Evolutionary conservation across 2,888 invertebrate species (phyloP), one percentile per base, ranked within the genome.

Genomic region (Anoplius nigerrimus): DNA sequence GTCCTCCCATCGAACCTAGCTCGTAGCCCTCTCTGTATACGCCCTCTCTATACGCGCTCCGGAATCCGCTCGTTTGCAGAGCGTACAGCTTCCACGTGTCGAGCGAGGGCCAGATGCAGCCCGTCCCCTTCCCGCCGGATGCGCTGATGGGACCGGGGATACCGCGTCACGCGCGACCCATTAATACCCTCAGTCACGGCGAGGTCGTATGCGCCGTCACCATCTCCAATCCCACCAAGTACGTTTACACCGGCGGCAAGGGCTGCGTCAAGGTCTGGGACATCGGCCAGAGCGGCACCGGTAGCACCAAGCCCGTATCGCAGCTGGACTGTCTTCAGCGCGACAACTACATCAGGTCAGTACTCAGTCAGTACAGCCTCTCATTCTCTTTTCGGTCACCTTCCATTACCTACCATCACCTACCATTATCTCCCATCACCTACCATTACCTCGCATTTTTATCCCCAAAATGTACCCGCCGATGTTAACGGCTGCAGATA

Each of bases 191-290:
- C 73, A 94, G 94, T 78, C 98, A 98, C 89, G 98, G 98, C 46
- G 98, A 98, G 89, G 98, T 98, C 69, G 97, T 98, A 42, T 98
- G 98, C 90, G 98, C 98, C 22, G 98, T 98, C 55, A 98, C 98
- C 61, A 97, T 98, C 84, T 96, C 96, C 71, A 96, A 95, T 89
- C 96, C 97, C 69, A 96, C 96, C 60, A 95, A 95, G 88, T 95
- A 96, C 90, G 96, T 97, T 59, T 98, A 98, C 91, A 98, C 98
- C 2, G 98, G 97, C 55, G 98, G 97, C 81, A 98, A 97, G 90
- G 98, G 98, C 72, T 98, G 97, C 90, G 98, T 98, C 78, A 98
- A 98, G 90, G 97, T 98, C 69, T 97, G 97, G 97, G 97, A 97
- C 90, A 97, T 97, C 89, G 94, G 95, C 88, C 96, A 96, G 88